A percentile compares a stretch with the other conserved stretches of the same genome.
Conservation (phyloP, 2,113 vertebrate genomes). For the Piprites chloris region DNA sequence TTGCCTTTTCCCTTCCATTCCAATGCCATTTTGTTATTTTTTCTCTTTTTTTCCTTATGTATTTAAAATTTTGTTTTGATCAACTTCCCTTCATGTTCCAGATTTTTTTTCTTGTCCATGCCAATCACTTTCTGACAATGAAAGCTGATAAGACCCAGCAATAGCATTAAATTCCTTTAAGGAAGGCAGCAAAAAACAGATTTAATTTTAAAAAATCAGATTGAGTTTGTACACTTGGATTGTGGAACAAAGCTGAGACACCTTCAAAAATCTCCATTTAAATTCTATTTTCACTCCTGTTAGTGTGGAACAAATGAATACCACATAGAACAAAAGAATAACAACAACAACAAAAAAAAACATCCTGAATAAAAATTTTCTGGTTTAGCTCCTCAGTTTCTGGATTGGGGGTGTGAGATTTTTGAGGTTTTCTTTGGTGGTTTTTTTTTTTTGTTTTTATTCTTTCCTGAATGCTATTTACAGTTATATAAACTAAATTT, state of each 20-base stretch:
- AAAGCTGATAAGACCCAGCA: background rate
- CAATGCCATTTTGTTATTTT: background rate
- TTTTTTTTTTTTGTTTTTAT: background rate
- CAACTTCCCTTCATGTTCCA: background rate
- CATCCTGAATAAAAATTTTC: background rate
- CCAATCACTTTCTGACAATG: constrained; percentile 42
- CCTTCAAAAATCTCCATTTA: background rate
- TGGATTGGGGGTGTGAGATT: background rate
- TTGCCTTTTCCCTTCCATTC: background rate
- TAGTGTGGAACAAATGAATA: background rate
- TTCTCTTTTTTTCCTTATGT: background rate
- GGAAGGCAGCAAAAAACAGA: background rate
- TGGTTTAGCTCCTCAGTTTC: background rate
- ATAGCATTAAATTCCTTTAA: background rate
- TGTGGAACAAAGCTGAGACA: background rate
- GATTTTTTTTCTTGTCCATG: constrained; percentile 44
- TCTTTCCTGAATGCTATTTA: background rate
- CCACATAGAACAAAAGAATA: background rate
- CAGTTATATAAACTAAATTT: background rate
- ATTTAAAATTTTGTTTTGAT: constrained; percentile 24
- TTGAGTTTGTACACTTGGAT: background rate
- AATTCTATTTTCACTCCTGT: background rate
- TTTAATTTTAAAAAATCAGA: background rate
- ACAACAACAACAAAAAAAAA: background rate
- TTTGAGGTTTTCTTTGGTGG: rapidly evolving